Evolutionary conservation across 2,888 invertebrate genomes (phyloP), one percentile per base, ranked within the genome.

Genomic region (Drosophila incognita): DNA sequence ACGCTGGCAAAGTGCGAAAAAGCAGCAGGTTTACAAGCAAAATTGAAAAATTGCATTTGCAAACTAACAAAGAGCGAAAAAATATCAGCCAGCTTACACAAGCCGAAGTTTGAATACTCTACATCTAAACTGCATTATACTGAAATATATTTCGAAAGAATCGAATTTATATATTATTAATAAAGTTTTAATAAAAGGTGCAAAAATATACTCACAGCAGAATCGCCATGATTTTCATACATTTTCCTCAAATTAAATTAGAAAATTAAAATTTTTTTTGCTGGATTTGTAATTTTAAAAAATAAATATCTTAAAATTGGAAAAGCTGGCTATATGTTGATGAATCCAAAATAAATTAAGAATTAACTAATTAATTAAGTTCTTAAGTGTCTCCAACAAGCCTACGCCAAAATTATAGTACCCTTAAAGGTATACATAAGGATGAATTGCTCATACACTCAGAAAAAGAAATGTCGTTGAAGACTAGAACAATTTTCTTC

Each of bases 1-100:
- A 56, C 56, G 51, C 60, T 35, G 27, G 61, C 57, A 67, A 79
- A 81, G 81, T 81, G 81, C 83, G 76, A 76, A 82, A 75, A 76
- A 76, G 58, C 66, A 51, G 60, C 73, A 63, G 65, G 58, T 57
- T 69, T 75, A 79, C 75, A 69, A 79, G 80, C 61, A 53, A 69
- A 69, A 69, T 75, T 62, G 70, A 71, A 78, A 73, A 73, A 73
- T 70, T 70, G 70, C 64, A 59, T 62, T 63, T 68, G 38, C 53
- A 27, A 67, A 21, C 46, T 40, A 11, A 38, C 35, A 61, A 29
- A 61, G 60, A 51, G 51, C 2, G 62, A 2, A 18, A 27, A 27
- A 27, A 15, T 10, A 10, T 5, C 5, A 18, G 0, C 27, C 2
- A 11, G 27, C 10, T 27, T 10, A 0, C 10, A n/a, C 36, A 4